A percentile compares a stretch with the other conserved stretches of the same genome.
Evolutionary conservation across 1,140 invertebrate species (phyloP).

Genomic region (Drosophila micromelanica): DNA sequence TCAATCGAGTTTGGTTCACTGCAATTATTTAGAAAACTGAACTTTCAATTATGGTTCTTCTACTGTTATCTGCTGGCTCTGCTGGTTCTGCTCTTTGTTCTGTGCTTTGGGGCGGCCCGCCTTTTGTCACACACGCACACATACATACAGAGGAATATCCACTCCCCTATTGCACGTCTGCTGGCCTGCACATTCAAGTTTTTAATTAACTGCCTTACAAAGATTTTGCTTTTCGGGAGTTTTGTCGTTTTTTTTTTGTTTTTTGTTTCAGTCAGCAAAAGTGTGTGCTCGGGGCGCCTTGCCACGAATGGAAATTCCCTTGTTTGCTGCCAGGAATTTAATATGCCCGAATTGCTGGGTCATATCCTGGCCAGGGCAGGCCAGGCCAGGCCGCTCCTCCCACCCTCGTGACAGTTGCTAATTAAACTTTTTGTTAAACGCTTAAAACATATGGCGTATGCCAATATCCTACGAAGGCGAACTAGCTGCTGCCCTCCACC

Average conservation of each 20-base stretch:
- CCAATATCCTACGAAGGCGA: conserved; percentile 14
- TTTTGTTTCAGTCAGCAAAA: conserved; percentile 36
- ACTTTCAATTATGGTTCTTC: conserved; percentile 40
- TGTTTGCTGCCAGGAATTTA: conserved; percentile 61
- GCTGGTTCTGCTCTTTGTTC: conserved; percentile 15
- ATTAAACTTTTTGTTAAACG: conserved; percentile 64
- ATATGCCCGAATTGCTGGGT: conserved; percentile 63
- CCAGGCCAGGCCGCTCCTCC: conserved; percentile 2
- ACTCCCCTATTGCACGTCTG: conserved; percentile 1
- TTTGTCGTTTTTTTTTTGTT: conserved; percentile 8
- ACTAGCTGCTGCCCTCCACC: too few species aligned
- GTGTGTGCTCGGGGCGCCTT: conserved; percentile 37
- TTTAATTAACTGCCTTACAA: conserved; percentile 81
- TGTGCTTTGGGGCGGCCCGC: conserved; percentile 1
- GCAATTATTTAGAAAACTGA: conserved; percentile 9
- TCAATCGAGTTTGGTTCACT: neutral
- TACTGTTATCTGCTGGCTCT: neutral
- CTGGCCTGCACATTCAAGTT: conserved; percentile 63
- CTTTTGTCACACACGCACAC: conserved; percentile 12
- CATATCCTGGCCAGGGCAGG: neutral
- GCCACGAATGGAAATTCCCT: conserved; percentile 75
- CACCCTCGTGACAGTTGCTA: conserved; percentile 48
- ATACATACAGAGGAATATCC: neutral
- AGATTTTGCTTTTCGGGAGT: conserved; percentile 61
- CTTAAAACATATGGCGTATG: conserved; percentile 34